Percentiles rank a stretch among this genome's conserved stretches.
phyloP scores from a whole-genome alignment of 2,113 vertebrate genomes.

The Pterocles orientalis region DNA sequence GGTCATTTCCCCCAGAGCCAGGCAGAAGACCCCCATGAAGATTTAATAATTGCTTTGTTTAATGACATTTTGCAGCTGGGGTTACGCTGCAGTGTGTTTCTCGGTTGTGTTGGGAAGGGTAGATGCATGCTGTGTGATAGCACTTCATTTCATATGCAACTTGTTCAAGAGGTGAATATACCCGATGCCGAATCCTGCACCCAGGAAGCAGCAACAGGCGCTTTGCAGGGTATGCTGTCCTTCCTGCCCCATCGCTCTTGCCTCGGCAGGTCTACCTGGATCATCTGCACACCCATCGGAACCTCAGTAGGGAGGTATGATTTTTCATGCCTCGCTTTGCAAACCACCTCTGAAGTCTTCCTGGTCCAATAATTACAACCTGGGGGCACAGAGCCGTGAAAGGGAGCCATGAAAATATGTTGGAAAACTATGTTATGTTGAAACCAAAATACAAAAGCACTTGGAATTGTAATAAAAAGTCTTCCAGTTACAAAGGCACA shows the following conservation, averaged over 20 bases:
- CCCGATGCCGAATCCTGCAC: not conserved
- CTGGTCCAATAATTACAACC: not conserved
- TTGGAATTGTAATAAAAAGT: not conserved
- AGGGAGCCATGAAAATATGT: accelerated
- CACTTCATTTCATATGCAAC: not conserved
- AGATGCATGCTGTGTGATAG: not conserved
- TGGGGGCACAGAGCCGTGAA: not conserved
- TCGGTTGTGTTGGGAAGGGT: not conserved
- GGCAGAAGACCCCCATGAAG: not conserved
- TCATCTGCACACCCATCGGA: not conserved
- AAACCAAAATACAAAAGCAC: not conserved
- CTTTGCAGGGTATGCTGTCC: accelerated
- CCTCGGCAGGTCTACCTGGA: not conserved
- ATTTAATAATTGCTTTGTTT: not conserved
- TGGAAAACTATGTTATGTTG: not conserved
- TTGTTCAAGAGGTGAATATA: accelerated
- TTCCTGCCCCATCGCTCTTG: not conserved
- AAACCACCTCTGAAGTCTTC: not conserved
- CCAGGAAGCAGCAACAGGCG: not conserved
- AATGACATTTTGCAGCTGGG: not conserved
- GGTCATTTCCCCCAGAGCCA: not conserved
- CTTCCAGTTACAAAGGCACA: not conserved
- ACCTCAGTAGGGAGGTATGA: not conserved
- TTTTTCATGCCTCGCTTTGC: not conserved
- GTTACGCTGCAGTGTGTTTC: not conserved